Evolutionary conservation across 53 echinoderm and acorn worm species (phyloP), one percentile per base, ranked within the genome.

Genomic region (Henricia sp.): DNA sequence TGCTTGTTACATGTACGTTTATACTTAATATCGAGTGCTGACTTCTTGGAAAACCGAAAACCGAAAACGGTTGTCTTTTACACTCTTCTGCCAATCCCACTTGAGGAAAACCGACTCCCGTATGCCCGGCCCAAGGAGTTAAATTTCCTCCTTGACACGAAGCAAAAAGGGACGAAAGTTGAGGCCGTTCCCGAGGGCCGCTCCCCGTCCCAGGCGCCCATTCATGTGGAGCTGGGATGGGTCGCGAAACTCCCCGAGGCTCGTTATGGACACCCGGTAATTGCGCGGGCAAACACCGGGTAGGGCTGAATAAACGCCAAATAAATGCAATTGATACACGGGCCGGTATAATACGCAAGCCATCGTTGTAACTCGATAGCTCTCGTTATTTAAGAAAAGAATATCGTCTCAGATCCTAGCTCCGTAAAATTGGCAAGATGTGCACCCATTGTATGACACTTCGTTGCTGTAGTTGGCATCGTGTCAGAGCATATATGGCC

Each of bases 401-500:
- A 38, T 42, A 0, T 59, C 76, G 14, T 24, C 11, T 13, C 27
- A 27, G 28, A 40, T 19, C 56, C 0, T 20, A 26, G 59, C 40
- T 59, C 23, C 41, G n/a, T 30, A 38, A 74, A 76, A 76, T 76
- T 59, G 76, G 59, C 58, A 76, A 76, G 75, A 35, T 23, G n/a
- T 54, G 54, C 34, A 11, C 52, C 35, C 72, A 25, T 57, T 74
- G 24, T 14, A 11, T n/a, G 19, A 1, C 19, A 52, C 5, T 19
- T 35, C 5, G 29, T 23, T 71, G 17, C 48, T n/a, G 37, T 59
- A 39, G 59, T 43, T 57, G 59, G 76, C 76, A 76, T 17, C 14
- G 38, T 76, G 76, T 76, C 76, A 76, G 76, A 57, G 57, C n/a
- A n/a, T 76, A 59, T 57, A 59, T 76, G 76, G 76, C 59, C 76